Conservation (phyloP, 2,888 invertebrate species). For the Chrysolina haemoptera region DNA sequence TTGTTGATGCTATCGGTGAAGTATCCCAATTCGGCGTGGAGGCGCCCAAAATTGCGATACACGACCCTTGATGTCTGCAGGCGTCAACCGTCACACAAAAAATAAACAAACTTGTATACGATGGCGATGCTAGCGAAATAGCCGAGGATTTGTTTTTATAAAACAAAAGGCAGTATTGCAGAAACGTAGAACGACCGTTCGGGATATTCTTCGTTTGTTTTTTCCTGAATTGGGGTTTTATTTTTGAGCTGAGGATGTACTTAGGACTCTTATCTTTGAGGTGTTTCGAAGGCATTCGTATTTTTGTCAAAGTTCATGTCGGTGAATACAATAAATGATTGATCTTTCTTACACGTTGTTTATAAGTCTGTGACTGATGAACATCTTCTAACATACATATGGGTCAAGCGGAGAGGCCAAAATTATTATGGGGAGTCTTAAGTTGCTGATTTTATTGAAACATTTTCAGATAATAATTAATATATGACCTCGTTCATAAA, state of each 20-base stretch:
- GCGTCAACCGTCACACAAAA: conserved; percentile 60
- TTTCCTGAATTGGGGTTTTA: conserved; percentile 4
- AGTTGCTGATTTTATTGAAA: too few relatives aligned
- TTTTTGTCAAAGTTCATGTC: background rate
- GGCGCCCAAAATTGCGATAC: conserved; percentile 68
- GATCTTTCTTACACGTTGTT: too few relatives aligned
- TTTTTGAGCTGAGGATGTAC: background rate
- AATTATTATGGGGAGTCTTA: too few relatives aligned
- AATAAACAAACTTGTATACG: conserved; percentile 63
- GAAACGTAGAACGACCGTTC: conserved; percentile 6
- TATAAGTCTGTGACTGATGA: too few relatives aligned
- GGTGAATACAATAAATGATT: background rate
- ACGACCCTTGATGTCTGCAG: conserved; percentile 65
- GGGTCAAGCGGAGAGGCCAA: too few relatives aligned
- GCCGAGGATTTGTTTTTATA: conserved; percentile 33
- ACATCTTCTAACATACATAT: too few relatives aligned
- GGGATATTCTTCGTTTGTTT: conserved; percentile 13
- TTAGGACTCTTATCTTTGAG: background rate
- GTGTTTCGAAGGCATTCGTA: too few relatives aligned
- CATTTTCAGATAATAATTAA: too few relatives aligned
- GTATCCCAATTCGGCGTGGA: conserved; percentile 66
- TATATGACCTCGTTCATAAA: too few relatives aligned
- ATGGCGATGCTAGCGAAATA: conserved; percentile 37
- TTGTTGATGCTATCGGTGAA: conserved; percentile 69
- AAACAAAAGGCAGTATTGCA: conserved; percentile 24